Evolutionary conservation across 2,797 vertebrate genomes (phyloP).

Genomic region (Myioborus melanocephalus): DNA sequence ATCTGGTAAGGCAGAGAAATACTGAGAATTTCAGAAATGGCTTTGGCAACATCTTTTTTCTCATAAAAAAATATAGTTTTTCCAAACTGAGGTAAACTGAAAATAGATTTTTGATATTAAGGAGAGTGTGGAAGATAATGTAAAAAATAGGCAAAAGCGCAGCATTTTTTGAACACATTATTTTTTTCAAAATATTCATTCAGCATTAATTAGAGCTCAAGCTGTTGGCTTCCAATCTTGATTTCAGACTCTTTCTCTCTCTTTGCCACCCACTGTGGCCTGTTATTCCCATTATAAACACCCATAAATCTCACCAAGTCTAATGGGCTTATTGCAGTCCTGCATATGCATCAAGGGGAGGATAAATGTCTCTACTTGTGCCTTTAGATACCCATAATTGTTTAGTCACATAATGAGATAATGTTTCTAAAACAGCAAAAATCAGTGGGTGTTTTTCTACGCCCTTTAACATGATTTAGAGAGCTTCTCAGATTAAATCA

Average conservation of each 20-base stretch:
- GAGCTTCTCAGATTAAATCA: not conserved
- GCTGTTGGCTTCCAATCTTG: not conserved
- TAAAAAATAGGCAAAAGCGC: not conserved
- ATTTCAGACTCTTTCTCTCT: constrained; percentile 1
- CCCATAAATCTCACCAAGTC: constrained; percentile 37
- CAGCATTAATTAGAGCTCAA: constrained; percentile 32
- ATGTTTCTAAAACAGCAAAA: constrained; percentile 36
- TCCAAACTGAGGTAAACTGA: not conserved
- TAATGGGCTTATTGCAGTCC: constrained; percentile 35
- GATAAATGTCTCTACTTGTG: constrained; percentile 24
- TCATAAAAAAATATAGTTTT: not conserved
- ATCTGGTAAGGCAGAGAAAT: not conserved
- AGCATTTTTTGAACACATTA: not conserved
- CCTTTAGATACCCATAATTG: constrained; percentile 28
- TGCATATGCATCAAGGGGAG: constrained; percentile 14
- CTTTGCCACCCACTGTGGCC: not conserved
- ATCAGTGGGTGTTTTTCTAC: not conserved
- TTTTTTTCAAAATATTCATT: constrained; percentile 8
- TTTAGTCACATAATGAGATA: constrained; percentile 46
- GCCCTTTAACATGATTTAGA: not conserved
- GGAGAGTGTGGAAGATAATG: not conserved
- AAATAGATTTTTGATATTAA: not conserved
- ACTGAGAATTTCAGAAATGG: not conserved
- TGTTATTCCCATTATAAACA: constrained; percentile 30
- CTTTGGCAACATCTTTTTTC: not conserved